Conservation (phyloP, 2,113 vertebrate species). For the Xiphias gladius region DNA sequence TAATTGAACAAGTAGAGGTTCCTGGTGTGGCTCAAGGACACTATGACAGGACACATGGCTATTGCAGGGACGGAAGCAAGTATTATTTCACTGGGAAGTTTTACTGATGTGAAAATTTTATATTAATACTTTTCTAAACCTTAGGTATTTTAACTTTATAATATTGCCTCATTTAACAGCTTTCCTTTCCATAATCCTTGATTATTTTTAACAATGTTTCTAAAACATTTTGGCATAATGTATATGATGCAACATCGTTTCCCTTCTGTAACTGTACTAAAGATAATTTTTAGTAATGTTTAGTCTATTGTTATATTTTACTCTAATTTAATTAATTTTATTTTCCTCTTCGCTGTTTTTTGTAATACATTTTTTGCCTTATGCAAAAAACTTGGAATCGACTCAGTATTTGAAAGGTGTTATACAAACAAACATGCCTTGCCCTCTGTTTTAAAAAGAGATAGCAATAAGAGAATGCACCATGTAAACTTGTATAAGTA, state of each 20-base stretch:
- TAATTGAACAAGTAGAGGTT: slow-evolving; percentile 21
- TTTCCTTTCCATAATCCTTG: neutral
- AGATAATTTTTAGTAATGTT: too few species aligned
- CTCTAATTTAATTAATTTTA: neutral
- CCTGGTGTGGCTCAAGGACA: neutral
- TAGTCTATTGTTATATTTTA: neutral
- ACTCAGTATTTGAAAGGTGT: too few species aligned
- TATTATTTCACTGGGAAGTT: neutral
- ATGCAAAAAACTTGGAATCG: too few species aligned
- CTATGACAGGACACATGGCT: neutral
- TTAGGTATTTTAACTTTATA: neutral
- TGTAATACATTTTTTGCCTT: neutral
- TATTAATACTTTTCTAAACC: neutral
- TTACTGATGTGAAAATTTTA: neutral
- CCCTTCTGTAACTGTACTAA: neutral
- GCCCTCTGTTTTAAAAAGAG: too few species aligned
- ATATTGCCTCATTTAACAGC: neutral
- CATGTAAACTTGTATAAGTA: neutral
- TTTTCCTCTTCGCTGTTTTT: neutral
- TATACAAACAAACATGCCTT: too few species aligned
- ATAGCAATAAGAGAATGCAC: neutral
- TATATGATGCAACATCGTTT: too few species aligned
- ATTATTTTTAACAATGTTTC: neutral
- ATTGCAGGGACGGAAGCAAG: too few species aligned
- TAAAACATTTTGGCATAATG: neutral